Evolutionary conservation across 2,888 invertebrate genomes (phyloP), one percentile per base, ranked within the genome.

Genomic region (Acanthosepion pharaonis): DNA sequence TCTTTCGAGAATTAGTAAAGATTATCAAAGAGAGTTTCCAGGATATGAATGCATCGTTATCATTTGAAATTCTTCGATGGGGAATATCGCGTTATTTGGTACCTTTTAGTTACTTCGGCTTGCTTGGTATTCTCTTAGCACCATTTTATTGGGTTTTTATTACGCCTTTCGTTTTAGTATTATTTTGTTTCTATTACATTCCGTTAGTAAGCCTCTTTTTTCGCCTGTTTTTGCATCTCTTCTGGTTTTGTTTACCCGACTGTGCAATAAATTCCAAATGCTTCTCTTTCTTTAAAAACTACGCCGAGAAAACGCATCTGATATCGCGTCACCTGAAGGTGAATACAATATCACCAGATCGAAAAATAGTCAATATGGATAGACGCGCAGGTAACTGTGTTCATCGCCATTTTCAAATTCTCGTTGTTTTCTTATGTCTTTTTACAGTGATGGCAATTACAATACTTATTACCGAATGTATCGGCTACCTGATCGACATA

Each of bases 401-500:
- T 15, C 78, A 78, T 78, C 78, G 78, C 18, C 78, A 78, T 23
- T 94, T 95, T 23, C 96, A 96, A 94, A 28, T 96, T 6, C 25
- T 95, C 4, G 95, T 96, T 15, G 96, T 96, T 91, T 42, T 96
- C 55, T 94, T 96, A 94, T 96, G 96, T 95, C 95, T 96, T 6
- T 64, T 96, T 5, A 96, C 96, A 9, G 95, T 97, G 94, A 96
- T 96, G 94, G 96, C 96, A 0, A 94, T 96, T 20, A 96, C 96
- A 4, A 95, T 97, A 94, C 95, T 97, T 59, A 95, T 96, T 25
- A 96, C 96, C 94, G 97, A 97, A 94, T 95, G 96, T 55, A 94
- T 96, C 11, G 96, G 97, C 9, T 97, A 97, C 94, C 94, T 96
- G n/a, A 96, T 97, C 15, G 97, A 97, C 95, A 94, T 97, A 28